Evolutionary conservation across 2,113 vertebrate genomes (phyloP), one percentile per base, ranked within the genome.

Genomic region (Ptychochromis oligacanthus): DNA sequence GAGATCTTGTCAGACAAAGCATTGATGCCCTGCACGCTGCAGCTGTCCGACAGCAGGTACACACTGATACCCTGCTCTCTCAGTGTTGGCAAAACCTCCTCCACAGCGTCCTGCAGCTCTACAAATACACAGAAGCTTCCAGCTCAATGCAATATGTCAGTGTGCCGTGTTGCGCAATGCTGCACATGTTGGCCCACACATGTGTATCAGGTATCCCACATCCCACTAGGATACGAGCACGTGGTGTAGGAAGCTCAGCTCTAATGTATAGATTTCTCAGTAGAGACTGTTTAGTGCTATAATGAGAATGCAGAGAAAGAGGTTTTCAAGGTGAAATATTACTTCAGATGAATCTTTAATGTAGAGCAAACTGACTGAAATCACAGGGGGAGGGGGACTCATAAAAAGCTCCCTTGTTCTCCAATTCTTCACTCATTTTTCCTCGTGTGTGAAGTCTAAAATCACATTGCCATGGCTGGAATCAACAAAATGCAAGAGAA

Each of bases 81-180:
- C 28, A 98, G 92, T 4, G 59, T 75, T 0, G 96, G 96, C 20
- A 97, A 74, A 2, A 97, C 82, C 80, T 97, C 96, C 82, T 96
- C 96, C 81, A 98, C 92, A 0, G 89, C 94, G 0, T 79, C 90
- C 18, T 6, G 88, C 62, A 97, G 91, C 79, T 96, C 97, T 97
- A 91, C 46, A 82, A 77, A 76, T 28, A 91, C 67, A 92, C 43
- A 85, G 6, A 14, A 14, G 22, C 13, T 9, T 57, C 89, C 76
- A 92, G 49, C 10, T n/a, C 17, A 5, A 15, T 15, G 46, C 74
- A 54, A 15, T 5, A 2, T 22, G 36, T 43, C 56, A 22, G 31
- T 77, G 57, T 1, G 1, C 14, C 5, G 5, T 13, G 75, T 87
- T 91, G 34, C 49, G 49, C 72, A 90, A 93, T 36, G 26, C 75